Evolutionary conservation across 2,888 invertebrate genomes (phyloP).

Genomic region (Drosophila kuntzei): DNA sequence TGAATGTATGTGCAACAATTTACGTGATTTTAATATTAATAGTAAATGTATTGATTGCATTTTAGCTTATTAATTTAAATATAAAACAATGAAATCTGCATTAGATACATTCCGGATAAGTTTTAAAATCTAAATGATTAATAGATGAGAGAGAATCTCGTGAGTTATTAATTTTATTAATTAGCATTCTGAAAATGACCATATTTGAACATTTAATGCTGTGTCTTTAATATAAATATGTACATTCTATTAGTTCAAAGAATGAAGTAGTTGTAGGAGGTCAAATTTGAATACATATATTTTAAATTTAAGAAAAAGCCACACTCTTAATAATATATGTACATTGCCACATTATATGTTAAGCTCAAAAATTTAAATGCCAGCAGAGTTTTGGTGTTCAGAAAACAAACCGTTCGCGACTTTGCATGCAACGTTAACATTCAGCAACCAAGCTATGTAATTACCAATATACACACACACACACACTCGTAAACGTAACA

Average conservation of each 20-base stretch:
- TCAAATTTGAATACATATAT: no score
- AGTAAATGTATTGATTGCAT: constrained; percentile 23
- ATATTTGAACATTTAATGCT: no score
- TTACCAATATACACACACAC: constrained; percentile 46
- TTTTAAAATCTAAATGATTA: not conserved
- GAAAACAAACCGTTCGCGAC: constrained; percentile 63
- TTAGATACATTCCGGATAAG: not conserved
- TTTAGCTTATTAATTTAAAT: not conserved
- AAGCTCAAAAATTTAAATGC: constrained; percentile 34
- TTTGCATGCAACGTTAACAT: constrained; percentile 63
- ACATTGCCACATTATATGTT: not conserved
- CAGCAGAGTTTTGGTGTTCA: constrained; percentile 40
- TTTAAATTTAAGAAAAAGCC: not conserved
- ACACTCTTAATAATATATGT: not conserved
- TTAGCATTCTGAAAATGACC: no score
- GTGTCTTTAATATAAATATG: no score
- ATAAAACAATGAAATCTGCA: not conserved
- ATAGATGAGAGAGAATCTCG: not conserved
- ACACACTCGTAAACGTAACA: constrained; percentile 4
- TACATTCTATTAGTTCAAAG: no score
- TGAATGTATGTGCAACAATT: constrained; percentile 1
- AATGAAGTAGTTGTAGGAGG: not conserved
- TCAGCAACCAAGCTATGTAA: constrained; percentile 61
- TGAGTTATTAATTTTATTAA: not conserved
- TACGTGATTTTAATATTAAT: constrained; percentile 25